A percentile compares a stretch with the other conserved stretches of the same genome.
These are phyloP conservation scores for Halesus radiatus DNA, from an alignment of 1,140 invertebrate genomes.

Conservation along the genomic window DNA sequence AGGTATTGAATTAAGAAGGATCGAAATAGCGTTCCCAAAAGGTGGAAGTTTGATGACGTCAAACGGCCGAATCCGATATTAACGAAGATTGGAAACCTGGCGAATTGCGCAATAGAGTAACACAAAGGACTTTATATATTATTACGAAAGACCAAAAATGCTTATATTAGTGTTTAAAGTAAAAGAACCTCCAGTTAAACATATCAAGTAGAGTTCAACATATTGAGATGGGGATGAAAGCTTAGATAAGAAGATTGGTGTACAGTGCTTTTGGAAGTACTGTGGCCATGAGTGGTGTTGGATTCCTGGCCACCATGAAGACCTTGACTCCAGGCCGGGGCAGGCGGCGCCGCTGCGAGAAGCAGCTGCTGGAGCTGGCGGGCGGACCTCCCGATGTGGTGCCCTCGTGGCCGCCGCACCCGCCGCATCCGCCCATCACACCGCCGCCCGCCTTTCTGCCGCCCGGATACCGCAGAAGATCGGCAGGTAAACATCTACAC, in stretches of 20 bases:
- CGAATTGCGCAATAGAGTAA: too few species aligned
- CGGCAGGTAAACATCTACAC: slow-evolving; percentile 44
- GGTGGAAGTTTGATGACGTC: too few species aligned
- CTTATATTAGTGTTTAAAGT: too few species aligned
- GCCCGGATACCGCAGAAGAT: slow-evolving; percentile 62
- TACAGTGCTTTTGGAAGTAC: background rate
- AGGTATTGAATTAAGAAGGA: too few species aligned
- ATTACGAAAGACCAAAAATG: too few species aligned
- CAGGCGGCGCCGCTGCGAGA: slow-evolving; percentile 73
- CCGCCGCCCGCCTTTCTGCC: slow-evolving; percentile 67
- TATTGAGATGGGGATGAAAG: too few species aligned
- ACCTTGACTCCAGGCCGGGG: slow-evolving; percentile 76
- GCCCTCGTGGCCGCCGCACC: slow-evolving; percentile 66
- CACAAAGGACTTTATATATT: too few species aligned
- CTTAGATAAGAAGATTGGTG: background rate
- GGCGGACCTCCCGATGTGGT: slow-evolving; percentile 67
- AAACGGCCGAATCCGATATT: too few species aligned
- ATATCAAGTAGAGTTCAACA: too few species aligned
- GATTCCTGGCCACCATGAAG: slow-evolving; percentile 75
- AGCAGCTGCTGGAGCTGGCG: slow-evolving; percentile 72
- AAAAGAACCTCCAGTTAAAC: too few species aligned
- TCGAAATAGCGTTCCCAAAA: too few species aligned
- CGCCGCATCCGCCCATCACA: slow-evolving; percentile 66
- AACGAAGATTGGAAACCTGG: too few species aligned
- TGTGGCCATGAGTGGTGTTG: slow-evolving; percentile 72